phyloP scores from a whole-genome alignment of 2,797 vertebrate species.

The Xiphophorus birchmanni region DNA sequence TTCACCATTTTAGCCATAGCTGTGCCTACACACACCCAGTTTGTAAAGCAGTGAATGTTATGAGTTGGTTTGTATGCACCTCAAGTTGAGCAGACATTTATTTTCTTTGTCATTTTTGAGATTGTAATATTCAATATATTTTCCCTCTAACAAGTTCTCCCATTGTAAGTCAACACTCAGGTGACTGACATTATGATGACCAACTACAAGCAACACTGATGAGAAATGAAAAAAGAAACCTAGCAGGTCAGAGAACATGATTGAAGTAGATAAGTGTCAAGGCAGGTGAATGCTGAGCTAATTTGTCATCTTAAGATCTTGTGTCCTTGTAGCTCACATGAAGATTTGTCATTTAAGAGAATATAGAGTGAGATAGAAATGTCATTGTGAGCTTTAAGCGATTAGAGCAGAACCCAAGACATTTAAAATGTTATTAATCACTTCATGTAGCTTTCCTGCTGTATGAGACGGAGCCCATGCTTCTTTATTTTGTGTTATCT shows the following conservation, averaged over 20 bases:
- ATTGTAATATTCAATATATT: slow-evolving; percentile 6
- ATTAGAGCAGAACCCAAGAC: slow-evolving; percentile 5
- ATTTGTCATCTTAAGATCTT: slow-evolving; percentile 40
- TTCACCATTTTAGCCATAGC: slow-evolving; percentile 20
- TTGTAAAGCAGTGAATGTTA: slow-evolving; percentile 2
- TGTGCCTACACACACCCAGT: background rate
- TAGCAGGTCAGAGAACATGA: slow-evolving; percentile 27
- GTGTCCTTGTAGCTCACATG: slow-evolving; percentile 23
- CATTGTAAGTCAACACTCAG: slow-evolving; percentile 29
- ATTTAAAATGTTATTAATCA: slow-evolving; percentile 16
- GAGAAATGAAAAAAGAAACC: slow-evolving; percentile 21
- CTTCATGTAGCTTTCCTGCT: slow-evolving; percentile 8
- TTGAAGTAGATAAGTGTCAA: slow-evolving; percentile 33
- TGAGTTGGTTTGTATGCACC: slow-evolving; percentile 14
- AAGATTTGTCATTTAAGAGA: slow-evolving; percentile 24
- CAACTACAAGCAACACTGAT: slow-evolving; percentile 6
- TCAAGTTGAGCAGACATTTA: slow-evolving; percentile 10
- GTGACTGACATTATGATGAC: slow-evolving; percentile 28
- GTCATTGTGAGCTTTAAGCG: slow-evolving; percentile 18
- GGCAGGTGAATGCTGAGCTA: slow-evolving; percentile 6
- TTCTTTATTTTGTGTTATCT: slow-evolving; percentile 26
- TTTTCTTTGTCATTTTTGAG: slow-evolving; percentile 19
- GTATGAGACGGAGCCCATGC: slow-evolving; percentile 19
- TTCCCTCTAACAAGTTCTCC: slow-evolving; percentile 9
- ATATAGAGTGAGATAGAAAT: slow-evolving; percentile 37